Evolutionary conservation across 2,797 vertebrate genomes (phyloP).

Genomic region (Cichlasoma orientale): DNA sequence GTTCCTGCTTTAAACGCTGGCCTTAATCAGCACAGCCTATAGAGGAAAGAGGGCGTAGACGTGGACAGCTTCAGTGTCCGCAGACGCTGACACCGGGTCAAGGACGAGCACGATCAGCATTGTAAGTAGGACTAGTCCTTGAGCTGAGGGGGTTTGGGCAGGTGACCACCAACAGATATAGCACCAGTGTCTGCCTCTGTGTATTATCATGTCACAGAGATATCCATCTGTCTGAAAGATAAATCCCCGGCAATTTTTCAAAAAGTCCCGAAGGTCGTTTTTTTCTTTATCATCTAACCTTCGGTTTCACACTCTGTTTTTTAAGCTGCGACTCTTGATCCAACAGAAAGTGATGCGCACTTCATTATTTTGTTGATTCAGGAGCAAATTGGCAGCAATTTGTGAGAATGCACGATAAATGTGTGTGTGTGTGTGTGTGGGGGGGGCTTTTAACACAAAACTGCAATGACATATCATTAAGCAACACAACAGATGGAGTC

Average conservation of each 20-base stretch:
- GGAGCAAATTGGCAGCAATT: background rate
- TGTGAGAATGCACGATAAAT: background rate
- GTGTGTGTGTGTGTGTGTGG: background rate
- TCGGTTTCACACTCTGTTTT: background rate
- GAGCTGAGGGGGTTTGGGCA: constrained; percentile 19
- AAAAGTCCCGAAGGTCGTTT: background rate
- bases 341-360: background rate
- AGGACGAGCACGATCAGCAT: constrained; percentile 37
- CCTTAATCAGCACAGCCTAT: constrained; percentile 71
- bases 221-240: background rate
- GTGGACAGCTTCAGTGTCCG: constrained; percentile 5
- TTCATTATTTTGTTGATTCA: background rate
- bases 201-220: background rate
- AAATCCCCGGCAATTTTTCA: background rate
- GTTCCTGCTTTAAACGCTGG: constrained; percentile 60
- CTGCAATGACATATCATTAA: constrained; percentile 22
- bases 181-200: background rate
- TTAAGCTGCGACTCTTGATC: background rate
- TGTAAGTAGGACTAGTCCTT: background rate
- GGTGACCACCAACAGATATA: constrained; percentile 19
- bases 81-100: constrained; percentile 40
- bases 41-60: constrained; percentile 41
- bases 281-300: background rate
- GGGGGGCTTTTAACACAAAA: constrained; percentile 18
- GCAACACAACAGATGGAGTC: constrained; percentile 49